Conservation (phyloP, 2,113 vertebrate genomes). For the Pteropus alecto region DNA sequence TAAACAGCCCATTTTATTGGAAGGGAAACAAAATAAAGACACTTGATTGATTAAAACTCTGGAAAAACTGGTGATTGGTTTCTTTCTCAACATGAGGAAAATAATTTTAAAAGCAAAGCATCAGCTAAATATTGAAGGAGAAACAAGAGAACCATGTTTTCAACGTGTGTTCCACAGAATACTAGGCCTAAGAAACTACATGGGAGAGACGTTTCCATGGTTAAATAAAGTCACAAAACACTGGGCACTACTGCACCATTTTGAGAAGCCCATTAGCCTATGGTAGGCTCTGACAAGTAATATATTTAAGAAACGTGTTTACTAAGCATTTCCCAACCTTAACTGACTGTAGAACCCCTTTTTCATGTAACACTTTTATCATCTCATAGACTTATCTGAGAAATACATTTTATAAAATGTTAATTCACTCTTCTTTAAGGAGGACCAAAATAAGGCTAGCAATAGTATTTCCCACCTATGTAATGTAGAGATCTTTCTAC, state of each 20-base stretch:
- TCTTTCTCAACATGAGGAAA: neutral
- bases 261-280: neutral
- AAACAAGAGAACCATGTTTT: neutral
- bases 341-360: neutral
- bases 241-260: neutral
- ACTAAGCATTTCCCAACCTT: neutral
- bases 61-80: neutral
- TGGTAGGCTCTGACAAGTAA: neutral
- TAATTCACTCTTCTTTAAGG: neutral
- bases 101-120: neutral
- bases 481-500: neutral
- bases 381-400: neutral
- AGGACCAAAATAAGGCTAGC: neutral
- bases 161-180: neutral
- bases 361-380: neutral
- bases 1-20: neutral
- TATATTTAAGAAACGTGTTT: neutral
- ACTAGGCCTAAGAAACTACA: neutral
- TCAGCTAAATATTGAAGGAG: neutral
- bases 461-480: neutral
- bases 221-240: neutral
- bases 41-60: neutral
- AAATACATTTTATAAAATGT: neutral
- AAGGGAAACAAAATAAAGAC: neutral
- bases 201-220: neutral